These are phyloP conservation scores for Syrmaticus mikado DNA, from an alignment of 2,113 vertebrate genomes.

Conservation along the genomic window DNA sequence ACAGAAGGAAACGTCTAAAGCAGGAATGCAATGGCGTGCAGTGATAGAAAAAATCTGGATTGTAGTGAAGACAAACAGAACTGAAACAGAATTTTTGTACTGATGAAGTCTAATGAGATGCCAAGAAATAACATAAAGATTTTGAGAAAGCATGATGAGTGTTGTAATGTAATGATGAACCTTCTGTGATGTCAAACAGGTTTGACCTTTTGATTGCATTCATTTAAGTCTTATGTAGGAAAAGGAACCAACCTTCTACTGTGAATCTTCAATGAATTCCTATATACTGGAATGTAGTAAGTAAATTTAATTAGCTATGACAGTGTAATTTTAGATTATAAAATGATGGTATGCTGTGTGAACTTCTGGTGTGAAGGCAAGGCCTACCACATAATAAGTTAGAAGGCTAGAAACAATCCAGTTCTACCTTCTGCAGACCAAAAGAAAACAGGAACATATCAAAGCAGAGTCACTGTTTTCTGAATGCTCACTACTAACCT, in stretches of 20 bases:
- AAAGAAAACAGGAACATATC: not conserved
- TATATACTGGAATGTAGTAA: not conserved
- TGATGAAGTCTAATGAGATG: not conserved
- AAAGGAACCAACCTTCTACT: not conserved
- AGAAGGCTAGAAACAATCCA: not conserved
- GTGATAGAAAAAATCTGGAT: not conserved
- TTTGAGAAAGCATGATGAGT: not conserved
- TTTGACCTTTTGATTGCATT: not conserved
- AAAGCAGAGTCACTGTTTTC: not conserved
- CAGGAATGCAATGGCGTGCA: not conserved
- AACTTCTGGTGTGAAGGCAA: not conserved
- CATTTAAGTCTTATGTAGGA: not conserved
- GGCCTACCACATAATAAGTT: not conserved
- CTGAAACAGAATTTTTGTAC: not conserved
- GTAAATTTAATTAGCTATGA: not conserved
- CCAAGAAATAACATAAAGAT: not conserved
- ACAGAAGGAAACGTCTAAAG: not conserved
- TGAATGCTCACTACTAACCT: not conserved
- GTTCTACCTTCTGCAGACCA: not conserved
- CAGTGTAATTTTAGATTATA: not conserved
- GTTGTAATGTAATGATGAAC: rapidly evolving
- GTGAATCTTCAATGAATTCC: not conserved
- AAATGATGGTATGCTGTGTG: rapidly evolving
- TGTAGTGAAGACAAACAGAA: not conserved
- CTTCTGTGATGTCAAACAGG: not conserved